Base-by-base conservation (phyloP, 2,113 vertebrate genomes). In the Misgurnus anguillicaudatus region DNA sequence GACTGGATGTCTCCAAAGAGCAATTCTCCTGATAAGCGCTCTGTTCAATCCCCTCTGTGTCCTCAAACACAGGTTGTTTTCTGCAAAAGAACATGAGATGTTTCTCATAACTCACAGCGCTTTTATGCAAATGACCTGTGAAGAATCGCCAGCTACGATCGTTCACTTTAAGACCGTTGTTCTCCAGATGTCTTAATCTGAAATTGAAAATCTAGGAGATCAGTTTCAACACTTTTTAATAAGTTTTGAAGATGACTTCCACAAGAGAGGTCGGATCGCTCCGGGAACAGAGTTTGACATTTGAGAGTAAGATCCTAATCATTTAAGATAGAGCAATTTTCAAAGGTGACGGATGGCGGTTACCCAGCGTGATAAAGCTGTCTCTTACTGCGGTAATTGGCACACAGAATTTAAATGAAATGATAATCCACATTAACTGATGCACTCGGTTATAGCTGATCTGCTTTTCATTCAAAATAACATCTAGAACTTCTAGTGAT, bases 131-230 rank as follows among this genome's bases (percentile, higher is more conserved):
- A 82, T 82, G 61, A 42, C 11, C 10, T 3, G 4, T 47, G 24
- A 36, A 39, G 19, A 36, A 19, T 64, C 21, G 21, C 24, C 24
- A 2, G 24, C 24, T 31, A 31, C 24, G 24, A 31, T 31, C 24
- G 24, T 47, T 63, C 11, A 10, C 64, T 53, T 60, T 31, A 38
- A 24, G 39, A 51, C 39, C 16, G 14, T n/a, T 57, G 9, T 64
- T 14, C 66, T n/a, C 17, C 55, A 41, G 38, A 65, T 47, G 6
- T 48, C 17, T 42, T 71, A 65, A 77, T 65, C 66, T 71, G 41
- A 81, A 81, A 77, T 81, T 81, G 64, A 76, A 81, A 71, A 81
- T 81, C 80, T 57, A 17, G 38, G 38, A 60, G 45, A 63, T 55
- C 14, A 17, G 65, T 48, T 73, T 5, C 39, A 14, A 51, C 19